These are phyloP conservation scores for Adelphocoris suturalis DNA, from an alignment of 2,888 invertebrate genomes.

Conservation along the genomic window DNA sequence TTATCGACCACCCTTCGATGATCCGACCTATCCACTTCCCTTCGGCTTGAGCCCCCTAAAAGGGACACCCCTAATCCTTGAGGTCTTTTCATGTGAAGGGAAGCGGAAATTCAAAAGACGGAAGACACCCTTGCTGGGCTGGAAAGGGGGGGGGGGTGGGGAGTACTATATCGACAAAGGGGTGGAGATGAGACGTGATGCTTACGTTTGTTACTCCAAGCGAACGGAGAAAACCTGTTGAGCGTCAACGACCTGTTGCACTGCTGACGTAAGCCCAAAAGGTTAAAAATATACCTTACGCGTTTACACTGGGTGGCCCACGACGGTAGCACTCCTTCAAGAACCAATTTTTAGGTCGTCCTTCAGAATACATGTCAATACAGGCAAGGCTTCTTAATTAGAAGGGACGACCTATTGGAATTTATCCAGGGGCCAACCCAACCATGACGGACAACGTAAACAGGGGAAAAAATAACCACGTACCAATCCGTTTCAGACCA, in stretches of 20 bases:
- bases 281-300: neutral
- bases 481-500: too few species aligned
- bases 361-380: too few species aligned
- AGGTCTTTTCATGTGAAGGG: slow-evolving; percentile 22
- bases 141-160: neutral
- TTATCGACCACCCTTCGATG: slow-evolving; percentile 32
- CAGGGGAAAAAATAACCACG: too few species aligned
- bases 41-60: neutral
- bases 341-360: too few species aligned
- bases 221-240: neutral
- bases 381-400: too few species aligned
- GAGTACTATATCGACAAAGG: neutral
- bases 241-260: neutral
- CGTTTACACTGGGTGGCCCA: too few species aligned
- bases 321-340: too few species aligned
- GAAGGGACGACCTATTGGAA: too few species aligned
- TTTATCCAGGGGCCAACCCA: too few species aligned
- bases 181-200: neutral
- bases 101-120: slow-evolving; percentile 47
- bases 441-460: too few species aligned
- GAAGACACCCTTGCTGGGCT: neutral
- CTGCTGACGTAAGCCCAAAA: neutral
- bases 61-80: neutral
- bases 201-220: neutral
- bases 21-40: slow-evolving; percentile 34